Evolutionary conservation across 2,888 invertebrate species (phyloP), one percentile per base, ranked within the genome.

Genomic region (Eupithecia dodoneata): DNA sequence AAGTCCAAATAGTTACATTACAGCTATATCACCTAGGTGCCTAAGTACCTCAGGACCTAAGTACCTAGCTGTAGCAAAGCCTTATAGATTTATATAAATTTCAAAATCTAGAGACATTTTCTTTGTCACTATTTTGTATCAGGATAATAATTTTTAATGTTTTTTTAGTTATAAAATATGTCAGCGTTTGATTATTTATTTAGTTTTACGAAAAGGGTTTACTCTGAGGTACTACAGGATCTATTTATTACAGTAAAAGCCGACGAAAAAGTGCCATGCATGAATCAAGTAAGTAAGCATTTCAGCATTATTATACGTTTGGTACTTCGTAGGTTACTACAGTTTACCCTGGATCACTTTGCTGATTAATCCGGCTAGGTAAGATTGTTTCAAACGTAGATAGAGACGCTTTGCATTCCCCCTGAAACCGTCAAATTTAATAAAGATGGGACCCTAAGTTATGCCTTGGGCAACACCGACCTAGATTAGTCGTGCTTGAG

Each of bases 161-260:
- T 88, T 92, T 91, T 91, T 90, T 87, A 81, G 82, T 90, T 90
- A 91, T 88, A 73, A 76, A 79, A 59, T 90, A 94, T 94, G 94
- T 85, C 87, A 87, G 82, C 91, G 91, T 91, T 93, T 85, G 92
- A 92, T 79, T 85, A 89, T 88, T 85, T 93, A 86, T 89, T 88
- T 83, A 85, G 83, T 81, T 85, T 83, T 76, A 80, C 82, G 80
- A 87, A 85, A 81, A 80, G 80, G 77, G 82, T 85, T 67, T 79
- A 78, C 76, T 81, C 75, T 79, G 55, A 72, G 71, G 52, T 78
- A 76, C 72, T 81, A 69, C 80, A 80, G 78, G 73, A 81, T 65
- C 85, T 86, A 82, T 83, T 90, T 75, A 90, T 93, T 73, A 80
- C 81, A 75, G 90, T 93, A 73, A 86, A 81, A 74, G 94, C 93